Conservation (phyloP, 2,888 invertebrate species). For the Coleophora flavipennella region DNA sequence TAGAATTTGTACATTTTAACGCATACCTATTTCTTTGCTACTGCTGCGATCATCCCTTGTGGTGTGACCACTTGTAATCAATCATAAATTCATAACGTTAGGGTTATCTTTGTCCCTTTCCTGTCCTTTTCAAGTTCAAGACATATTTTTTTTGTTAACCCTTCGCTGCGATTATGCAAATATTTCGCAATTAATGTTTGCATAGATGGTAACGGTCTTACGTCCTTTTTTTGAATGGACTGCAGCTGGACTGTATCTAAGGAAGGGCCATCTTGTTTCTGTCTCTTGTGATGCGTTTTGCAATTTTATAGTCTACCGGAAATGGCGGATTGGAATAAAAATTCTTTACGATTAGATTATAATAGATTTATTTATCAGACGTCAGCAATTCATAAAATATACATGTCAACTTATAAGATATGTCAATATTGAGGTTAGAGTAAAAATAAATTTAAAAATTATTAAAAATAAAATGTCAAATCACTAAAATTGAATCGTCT, state of each 20-base stretch:
- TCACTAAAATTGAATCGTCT: too few species aligned
- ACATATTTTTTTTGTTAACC: constrained; percentile 1
- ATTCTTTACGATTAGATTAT: too few species aligned
- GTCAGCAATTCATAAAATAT: too few species aligned
- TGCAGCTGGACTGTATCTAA: constrained; percentile 38
- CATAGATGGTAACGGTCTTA: constrained; percentile 41
- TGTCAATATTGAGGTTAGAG: too few species aligned
- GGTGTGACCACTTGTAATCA: constrained; percentile 37
- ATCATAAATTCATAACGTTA: constrained; percentile 36
- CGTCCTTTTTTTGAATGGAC: constrained; percentile 33
- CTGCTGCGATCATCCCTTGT: constrained; percentile 8
- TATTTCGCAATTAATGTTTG: constrained; percentile 52
- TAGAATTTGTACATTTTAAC: too few species aligned
- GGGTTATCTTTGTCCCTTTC: constrained; percentile 15
- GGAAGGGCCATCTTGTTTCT: not conserved
- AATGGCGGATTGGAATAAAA: too few species aligned
- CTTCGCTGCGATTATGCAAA: constrained; percentile 54
- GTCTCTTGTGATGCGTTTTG: not conserved
- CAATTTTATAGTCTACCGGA: too few species aligned
- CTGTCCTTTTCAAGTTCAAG: constrained; percentile 25
- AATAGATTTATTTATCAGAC: too few species aligned
- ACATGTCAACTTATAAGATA: too few species aligned
- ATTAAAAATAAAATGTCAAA: too few species aligned
- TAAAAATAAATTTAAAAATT: too few species aligned
- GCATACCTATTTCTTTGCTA: not conserved